Base-by-base conservation (phyloP, 2,113 vertebrate genomes). In the Forbesichthys agassizii region DNA sequence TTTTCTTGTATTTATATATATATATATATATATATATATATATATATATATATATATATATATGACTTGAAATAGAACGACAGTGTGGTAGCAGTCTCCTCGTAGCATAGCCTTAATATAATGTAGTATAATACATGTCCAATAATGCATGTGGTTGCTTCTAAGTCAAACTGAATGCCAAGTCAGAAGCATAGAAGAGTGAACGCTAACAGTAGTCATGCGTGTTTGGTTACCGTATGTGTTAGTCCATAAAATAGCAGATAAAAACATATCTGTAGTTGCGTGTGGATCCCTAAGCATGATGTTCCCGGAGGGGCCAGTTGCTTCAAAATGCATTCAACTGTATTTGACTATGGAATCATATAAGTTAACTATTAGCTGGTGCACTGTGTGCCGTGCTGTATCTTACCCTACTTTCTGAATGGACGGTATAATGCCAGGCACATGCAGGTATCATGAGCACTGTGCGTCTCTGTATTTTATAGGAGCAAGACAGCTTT, bases 401-500 rank as follows among this genome's bases (percentile, higher is more conserved):
- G 27, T 27, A 27, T 27, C 27, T 27, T 27, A 27, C 27, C 27
- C 27, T 27, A 3, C 27, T 27, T 57, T 8, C 33, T 60, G 58
- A 27, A 20, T 20, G 16, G 14, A 48, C 1, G 12, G 42, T 20
- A 10, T 14, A 14, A 6, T 68, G 46, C 57, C 33, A 12, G 16
- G 10, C 60, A 48, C 48, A 9, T 47, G 4, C 48, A 20, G 20
- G 16, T 12, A 27, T 72, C 64, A 47, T 63, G 69, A 82, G 62
- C 68, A 48, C 61, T 77, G 62, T 66, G 61, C 69, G 48, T 79
- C 10, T 88, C 68, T 85, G 85, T 84, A 61, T 88, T 89, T 91
- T 82, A 51, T 88, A 99, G 97, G 97, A 96, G 93, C 92, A 99
- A 98, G 93, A 98, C 97, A 11, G 96, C 96, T 56, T 89, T 99